Percentiles rank a stretch among this genome's conserved stretches.
Conservation (phyloP, 2,113 vertebrate genomes). For the Oriolus oriolus region DNA sequence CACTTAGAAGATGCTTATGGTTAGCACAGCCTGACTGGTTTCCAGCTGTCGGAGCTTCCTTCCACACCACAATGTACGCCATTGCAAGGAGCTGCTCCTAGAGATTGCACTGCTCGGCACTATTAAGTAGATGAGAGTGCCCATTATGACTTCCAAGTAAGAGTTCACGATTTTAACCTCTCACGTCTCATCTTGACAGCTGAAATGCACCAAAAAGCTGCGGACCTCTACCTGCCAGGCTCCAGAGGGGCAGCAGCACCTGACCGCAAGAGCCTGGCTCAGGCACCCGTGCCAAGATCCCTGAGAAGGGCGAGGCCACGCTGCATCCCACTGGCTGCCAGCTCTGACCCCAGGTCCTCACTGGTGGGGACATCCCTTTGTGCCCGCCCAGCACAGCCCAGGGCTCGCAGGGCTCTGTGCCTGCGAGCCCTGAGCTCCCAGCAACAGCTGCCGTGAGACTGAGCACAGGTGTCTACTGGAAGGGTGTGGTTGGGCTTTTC, state of each 20-base stretch:
- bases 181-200: background rate
- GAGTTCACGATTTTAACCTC: background rate
- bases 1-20: background rate
- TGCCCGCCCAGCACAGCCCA: background rate
- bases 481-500: background rate
- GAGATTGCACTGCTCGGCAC: fast-evolving
- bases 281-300: fast-evolving
- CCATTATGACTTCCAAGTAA: background rate
- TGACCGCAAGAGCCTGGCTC: background rate
- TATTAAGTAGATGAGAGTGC: fast-evolving
- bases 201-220: background rate
- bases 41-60: background rate
- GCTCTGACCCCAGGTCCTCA: fast-evolving
- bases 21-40: background rate
- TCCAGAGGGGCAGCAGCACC: background rate
- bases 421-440: background rate
- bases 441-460: fast-evolving
- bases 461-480: fast-evolving
- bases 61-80: background rate
- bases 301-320: background rate
- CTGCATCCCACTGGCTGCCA: background rate
- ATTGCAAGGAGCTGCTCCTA: background rate
- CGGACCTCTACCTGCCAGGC: background rate
- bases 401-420: background rate
- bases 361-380: background rate